Base-by-base conservation (phyloP, 2,888 invertebrate genomes). In the Eumacrocentrus americanus region DNA sequence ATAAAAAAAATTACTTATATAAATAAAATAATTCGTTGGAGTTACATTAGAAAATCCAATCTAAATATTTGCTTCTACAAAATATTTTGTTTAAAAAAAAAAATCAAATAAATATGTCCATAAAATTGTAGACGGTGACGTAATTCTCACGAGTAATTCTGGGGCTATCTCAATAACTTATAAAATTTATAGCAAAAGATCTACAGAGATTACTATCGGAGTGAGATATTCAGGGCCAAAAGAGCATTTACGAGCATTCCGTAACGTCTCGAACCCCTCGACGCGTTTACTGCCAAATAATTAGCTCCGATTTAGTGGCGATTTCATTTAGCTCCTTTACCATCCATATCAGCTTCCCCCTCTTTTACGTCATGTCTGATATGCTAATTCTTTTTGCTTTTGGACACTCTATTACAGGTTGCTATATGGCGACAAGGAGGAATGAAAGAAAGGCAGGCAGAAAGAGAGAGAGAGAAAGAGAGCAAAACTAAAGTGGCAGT, bases 231-330 rank as follows among this genome's bases (percentile, higher is more conserved):
- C 65, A 65, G 70, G 57, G 53, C 58, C 60, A 34, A 16, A 48
- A 29, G 34, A 42, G 51, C 20, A 37, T 63, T 60, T 50, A 57
- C 50, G 54, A 61, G 56, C 62, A 57, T 44, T 63, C 65, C 67
- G 64, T 63, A 59, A 29, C 60, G 61, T 44, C 57, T 58, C 22
- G 16, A 44, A 40, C 55, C 60, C 51, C 46, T 61, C 56, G 56
- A 67, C 68, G 70, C 73, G 68, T 72, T 73, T 73, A 72, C 76
- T 74, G 75, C 74, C 74, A 72, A 78, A 77, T 77, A 78, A 78
- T 78, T 78, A 77, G 78, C 75, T 72, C 75, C 73, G 74, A 77
- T 78, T 78, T 78, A 76, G 75, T 75, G 71, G 72, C 72, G 59
- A 65, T 67, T 65, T 63, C 63, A 67, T 67, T 65, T 67, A 61